Base-by-base conservation (phyloP, 2,797 vertebrate genomes). In the Octomys mimax region DNA sequence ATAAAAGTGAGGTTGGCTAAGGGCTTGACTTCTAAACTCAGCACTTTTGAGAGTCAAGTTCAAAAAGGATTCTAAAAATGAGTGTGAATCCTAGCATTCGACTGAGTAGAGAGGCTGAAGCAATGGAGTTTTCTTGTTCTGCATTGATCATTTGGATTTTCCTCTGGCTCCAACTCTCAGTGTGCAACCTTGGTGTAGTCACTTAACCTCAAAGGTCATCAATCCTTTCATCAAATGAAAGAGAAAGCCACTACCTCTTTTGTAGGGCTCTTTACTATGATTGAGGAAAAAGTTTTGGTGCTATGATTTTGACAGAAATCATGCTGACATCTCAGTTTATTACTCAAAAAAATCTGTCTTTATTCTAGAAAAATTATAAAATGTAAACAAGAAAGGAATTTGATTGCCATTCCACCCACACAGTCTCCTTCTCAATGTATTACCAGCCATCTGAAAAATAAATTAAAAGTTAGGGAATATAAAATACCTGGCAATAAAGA, bases 321-420 rank as follows among this genome's bases (percentile, higher is more conserved):
- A 75, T 28, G 46, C 54, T 68, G 31, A 96, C 6, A 66, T 21
- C 46, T 59, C 91, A 81, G 94, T 78, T 78, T 87, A 94, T 71
- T 95, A 46, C 54, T 92, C 73, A 93, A 73, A 94, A 94, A 80
- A 91, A 91, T 26, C 42, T 73, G 0, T 52, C 85, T 94, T 97
- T 79, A 86, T 24, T 86, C 52, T 68, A 61, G 70, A 95, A 97
- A 95, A 87, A 87, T 89, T 93, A 92, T 87, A 96, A 95, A 94
- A 93, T 57, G 89, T 13, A 82, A 92, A 91, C 26, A 93, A 95
- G 87, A 64, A 96, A 92, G 86, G 82, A 95, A 91, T 89, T 93
- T 96, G 87, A 59, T 79, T 86, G 61, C 64, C 79, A 94, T 94
- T 39, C 61, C 16, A 89, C 12, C 19, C 36, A 94, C 18, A 73